A percentile compares a stretch with the other conserved stretches of the same genome.
These are phyloP conservation scores for Caenorhabditis elegans DNA, from an alignment of 1,140 invertebrate species.

Conservation along the genomic window DNA sequence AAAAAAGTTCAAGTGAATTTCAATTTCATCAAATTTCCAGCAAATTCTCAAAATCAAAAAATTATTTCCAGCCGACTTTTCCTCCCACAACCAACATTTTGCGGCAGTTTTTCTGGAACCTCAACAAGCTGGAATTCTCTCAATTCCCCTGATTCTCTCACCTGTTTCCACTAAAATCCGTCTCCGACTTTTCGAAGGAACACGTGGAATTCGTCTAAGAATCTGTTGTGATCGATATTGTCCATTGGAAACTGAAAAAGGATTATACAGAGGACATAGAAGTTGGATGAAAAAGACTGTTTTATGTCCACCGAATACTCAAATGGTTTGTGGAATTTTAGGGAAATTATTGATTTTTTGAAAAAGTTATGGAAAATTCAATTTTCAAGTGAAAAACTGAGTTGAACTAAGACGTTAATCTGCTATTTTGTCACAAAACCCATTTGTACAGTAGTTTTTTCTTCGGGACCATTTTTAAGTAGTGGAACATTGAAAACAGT, in stretches of 20 bases:
- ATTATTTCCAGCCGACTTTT: background rate
- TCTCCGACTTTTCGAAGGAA: background rate
- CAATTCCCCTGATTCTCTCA: background rate
- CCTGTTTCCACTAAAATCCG: background rate
- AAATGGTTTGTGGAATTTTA: background rate
- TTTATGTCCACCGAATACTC: background rate
- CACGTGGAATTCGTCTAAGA: background rate
- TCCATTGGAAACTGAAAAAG: background rate
- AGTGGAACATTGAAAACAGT: no score
- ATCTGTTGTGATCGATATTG: constrained; percentile 10
- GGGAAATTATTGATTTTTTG: background rate
- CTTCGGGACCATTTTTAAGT: no score
- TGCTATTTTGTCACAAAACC: no score
- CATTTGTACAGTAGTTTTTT: no score
- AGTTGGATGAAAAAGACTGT: constrained; percentile 2
- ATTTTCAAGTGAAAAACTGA: no score
- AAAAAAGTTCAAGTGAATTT: no score
- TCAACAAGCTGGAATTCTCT: background rate
- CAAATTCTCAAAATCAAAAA: no score
- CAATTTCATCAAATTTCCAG: background rate
- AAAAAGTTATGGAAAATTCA: no score
- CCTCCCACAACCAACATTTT: background rate
- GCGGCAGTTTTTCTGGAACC: background rate
- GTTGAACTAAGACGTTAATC: no score
- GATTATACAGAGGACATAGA: background rate